Conservation (phyloP, 2,888 invertebrate species). For the Drosophila robusta region DNA sequence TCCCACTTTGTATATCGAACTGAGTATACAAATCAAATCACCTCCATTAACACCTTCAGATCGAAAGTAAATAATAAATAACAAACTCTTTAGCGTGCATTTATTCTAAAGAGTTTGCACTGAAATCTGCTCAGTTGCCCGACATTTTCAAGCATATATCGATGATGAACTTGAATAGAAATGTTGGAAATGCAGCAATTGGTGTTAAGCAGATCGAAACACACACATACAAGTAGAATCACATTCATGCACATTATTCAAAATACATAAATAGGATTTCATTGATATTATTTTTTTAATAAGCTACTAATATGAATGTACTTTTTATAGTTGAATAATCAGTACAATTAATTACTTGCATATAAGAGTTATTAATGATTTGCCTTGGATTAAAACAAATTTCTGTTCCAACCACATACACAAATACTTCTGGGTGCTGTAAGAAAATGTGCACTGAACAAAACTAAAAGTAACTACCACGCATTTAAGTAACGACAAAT, state of each 20-base stretch:
- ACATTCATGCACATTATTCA: too few relatives aligned
- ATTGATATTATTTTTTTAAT: background rate
- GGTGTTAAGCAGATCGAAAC: too few relatives aligned
- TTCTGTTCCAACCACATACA: background rate
- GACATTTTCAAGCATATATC: too few relatives aligned
- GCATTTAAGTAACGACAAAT: too few relatives aligned
- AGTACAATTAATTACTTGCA: background rate
- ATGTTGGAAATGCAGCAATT: too few relatives aligned
- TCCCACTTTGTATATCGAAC: constrained; percentile 1
- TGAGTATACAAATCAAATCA: constrained; percentile 1
- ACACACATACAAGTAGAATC: too few relatives aligned
- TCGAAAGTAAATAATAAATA: background rate
- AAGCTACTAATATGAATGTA: background rate
- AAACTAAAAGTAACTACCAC: too few relatives aligned
- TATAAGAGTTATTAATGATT: background rate
- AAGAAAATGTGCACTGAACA: background rate
- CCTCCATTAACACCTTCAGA: background rate
- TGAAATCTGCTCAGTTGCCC: too few relatives aligned
- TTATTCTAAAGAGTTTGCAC: background rate
- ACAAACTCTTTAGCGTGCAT: constrained; percentile 1
- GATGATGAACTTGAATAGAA: too few relatives aligned
- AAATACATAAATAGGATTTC: background rate
- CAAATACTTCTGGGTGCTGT: background rate
- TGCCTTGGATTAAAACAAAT: background rate
- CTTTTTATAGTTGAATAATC: background rate